Evolutionary conservation across 2,888 invertebrate species (phyloP).

Genomic region (Drosophila nr. fundita): DNA sequence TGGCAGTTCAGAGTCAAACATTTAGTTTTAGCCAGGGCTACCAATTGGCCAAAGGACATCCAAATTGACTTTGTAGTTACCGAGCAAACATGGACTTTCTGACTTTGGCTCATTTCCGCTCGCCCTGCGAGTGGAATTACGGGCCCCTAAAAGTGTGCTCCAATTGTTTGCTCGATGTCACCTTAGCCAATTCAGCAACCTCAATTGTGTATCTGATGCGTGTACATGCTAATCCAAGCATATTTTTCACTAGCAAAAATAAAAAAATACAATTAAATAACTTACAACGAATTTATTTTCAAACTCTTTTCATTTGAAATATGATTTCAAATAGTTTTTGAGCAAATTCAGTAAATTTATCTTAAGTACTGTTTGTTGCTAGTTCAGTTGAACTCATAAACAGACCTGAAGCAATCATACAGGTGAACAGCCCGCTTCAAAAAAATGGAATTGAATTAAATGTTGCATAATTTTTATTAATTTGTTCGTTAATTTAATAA

Average conservation of each 20-base stretch:
- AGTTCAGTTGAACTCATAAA: not conserved
- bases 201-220: not conserved
- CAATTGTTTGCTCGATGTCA: not conserved
- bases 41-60: not conserved
- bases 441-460: conserved; percentile 40
- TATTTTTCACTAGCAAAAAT: not conserved
- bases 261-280: not conserved
- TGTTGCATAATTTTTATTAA: conserved; percentile 49
- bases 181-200: not conserved
- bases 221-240: not conserved
- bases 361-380: not conserved
- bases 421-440: not conserved
- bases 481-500: conserved; percentile 57
- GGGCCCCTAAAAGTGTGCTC: not conserved
- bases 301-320: not conserved
- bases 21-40: too few species aligned
- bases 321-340: not conserved
- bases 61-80: not conserved
- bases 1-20: not conserved
- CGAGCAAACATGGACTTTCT: not conserved
- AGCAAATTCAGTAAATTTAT: not conserved
- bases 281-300: not conserved
- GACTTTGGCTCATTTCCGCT: not conserved
- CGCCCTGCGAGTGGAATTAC: not conserved
- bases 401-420: not conserved